Conservation (phyloP, 2,888 invertebrate species). For the Athripsodes cinereus region DNA sequence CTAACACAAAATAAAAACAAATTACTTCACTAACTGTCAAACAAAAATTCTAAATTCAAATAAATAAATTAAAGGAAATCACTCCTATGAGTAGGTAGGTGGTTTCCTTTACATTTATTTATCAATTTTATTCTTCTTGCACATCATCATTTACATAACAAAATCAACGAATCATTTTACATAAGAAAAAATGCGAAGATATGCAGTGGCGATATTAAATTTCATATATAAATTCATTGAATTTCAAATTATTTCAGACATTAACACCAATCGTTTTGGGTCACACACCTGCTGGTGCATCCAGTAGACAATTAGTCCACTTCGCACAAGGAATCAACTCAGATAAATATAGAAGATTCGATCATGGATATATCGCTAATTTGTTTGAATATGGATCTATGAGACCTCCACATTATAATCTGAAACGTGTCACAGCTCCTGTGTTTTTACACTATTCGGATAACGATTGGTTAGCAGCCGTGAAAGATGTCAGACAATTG, state of each 20-base stretch:
- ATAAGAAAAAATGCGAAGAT: neutral
- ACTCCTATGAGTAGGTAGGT: no score
- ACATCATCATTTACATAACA: no score
- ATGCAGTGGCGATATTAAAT: neutral
- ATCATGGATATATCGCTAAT: conserved; percentile 44
- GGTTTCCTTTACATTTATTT: no score
- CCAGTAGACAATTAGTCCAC: conserved; percentile 46
- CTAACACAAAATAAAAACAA: no score
- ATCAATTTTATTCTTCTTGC: no score
- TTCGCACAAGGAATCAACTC: conserved; percentile 42
- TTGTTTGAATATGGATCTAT: conserved; percentile 41
- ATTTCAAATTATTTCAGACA: conserved; percentile 37
- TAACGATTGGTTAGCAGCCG: conserved; percentile 51
- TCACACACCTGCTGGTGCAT: conserved; percentile 55
- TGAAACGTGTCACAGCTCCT: conserved; percentile 41
- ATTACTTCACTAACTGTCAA: no score
- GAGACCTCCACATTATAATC: conserved; percentile 44
- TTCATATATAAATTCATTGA: neutral
- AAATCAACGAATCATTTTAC: neutral
- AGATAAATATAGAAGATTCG: conserved; percentile 40
- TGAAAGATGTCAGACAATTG: conserved; percentile 44
- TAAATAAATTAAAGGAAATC: no score
- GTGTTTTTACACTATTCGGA: conserved; percentile 48
- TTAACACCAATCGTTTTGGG: conserved; percentile 53
- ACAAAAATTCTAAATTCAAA: no score